Base-by-base conservation (phyloP, 1,140 invertebrate genomes). In the Brachystomella parvula region DNA sequence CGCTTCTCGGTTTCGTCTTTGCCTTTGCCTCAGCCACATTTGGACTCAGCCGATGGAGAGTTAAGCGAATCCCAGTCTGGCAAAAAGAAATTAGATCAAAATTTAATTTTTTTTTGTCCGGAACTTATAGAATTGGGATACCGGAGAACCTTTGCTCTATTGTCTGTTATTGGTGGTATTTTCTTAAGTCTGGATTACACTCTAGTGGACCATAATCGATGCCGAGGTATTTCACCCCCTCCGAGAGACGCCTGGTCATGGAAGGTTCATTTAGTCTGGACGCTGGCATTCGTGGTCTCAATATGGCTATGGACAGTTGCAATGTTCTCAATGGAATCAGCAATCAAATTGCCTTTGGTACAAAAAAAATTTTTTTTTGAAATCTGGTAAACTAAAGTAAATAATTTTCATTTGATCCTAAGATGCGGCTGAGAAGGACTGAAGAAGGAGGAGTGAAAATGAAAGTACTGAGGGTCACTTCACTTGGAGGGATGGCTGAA, bases 111-210 rank as follows among this genome's bases (percentile, higher is more conserved):
- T 61, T 61, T 21, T 29, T 58, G 3, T 32, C n/a, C n/a, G n/a
- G n/a, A 24, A 44, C 32, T 65, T 47, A 21, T 44, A 71, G 70
- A 63, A 26, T 29, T 71, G 33, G 70, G 70, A 6, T 68, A 68
- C 33, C 63, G 62, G 53, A 59, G 70, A 53, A 31, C 70, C 29
- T 71, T 66, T 35, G 60, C 66, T 21, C 35, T 71, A 24, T 26
- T 63, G 2, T 29, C 70, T 30, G 53, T 71, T 15, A 61, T 64
- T 61, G 67, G 56, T 24, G 70, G 70, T 17, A 72, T 84, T 6
- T 85, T 85, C 74, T 82, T 85, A 65, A 80, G 82, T 69, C 82
- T 84, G 12, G 83, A 84, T 74, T 85, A 84, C 71, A 82, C 81
- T 31, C 75, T 85, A 24, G 84, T 83, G 69, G 82, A 85, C 74